Conservation (phyloP, 2,888 invertebrate species). For the Aethes cnicana region DNA sequence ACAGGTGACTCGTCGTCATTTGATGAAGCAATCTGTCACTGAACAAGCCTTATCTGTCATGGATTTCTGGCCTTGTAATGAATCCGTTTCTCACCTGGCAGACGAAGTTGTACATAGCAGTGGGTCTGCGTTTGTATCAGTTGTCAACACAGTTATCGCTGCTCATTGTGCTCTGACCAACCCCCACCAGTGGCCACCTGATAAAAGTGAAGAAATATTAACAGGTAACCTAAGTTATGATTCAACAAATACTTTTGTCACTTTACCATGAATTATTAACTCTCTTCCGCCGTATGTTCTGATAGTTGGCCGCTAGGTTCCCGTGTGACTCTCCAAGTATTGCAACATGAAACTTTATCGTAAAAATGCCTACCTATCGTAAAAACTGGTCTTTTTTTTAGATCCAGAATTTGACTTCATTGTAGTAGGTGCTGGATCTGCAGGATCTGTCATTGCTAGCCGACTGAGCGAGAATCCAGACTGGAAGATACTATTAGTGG, state of each 20-base stretch:
- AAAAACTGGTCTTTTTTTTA: no score
- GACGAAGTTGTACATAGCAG: conserved; percentile 9
- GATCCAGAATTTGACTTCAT: conserved; percentile 37
- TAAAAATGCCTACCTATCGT: no score
- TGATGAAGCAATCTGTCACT: background rate
- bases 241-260: no score
- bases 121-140: conserved; percentile 38
- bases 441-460: conserved; percentile 35
- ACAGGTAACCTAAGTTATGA: conserved; percentile 32
- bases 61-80: conserved; percentile 27
- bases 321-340: no score
- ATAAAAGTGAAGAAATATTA: conserved; percentile 52
- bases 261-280: no score
- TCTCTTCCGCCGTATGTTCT: no score
- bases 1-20: conserved; percentile 4
- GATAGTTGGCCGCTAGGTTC: no score
- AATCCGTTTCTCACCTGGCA: conserved; percentile 1
- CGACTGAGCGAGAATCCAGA: conserved; percentile 33
- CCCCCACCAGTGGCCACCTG: conserved; percentile 68
- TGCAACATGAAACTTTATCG: no score
- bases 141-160: conserved; percentile 68
- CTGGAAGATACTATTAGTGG: conserved; percentile 36
- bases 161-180: conserved; percentile 75
- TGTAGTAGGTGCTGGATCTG: conserved; percentile 35
- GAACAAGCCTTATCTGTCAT: background rate